phyloP scores from a whole-genome alignment of 2,797 vertebrate species.

The Poeciliopsis turneri region DNA sequence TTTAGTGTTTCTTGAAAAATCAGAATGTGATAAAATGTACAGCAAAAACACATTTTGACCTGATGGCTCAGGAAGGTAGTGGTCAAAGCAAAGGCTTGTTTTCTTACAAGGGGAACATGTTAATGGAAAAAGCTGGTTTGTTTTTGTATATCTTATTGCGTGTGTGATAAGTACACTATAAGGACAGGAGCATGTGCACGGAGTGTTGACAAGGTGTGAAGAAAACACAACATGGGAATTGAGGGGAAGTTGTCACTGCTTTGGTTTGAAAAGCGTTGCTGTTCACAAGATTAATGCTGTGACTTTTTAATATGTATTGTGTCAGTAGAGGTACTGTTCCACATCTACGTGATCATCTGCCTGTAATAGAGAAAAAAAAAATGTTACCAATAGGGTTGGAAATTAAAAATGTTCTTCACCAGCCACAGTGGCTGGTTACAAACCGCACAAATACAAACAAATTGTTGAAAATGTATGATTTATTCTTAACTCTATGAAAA shows the following conservation, averaged over 20 bases:
- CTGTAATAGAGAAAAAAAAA: not conserved
- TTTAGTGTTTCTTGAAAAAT: not conserved
- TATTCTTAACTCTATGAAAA: no score
- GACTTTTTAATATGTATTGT: not conserved
- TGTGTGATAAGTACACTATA: not conserved
- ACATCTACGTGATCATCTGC: not conserved
- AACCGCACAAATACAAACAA: no score
- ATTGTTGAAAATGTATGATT: no score
- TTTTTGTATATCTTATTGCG: not conserved
- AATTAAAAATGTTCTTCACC: no score
- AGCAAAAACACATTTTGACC: not conserved
- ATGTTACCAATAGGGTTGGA: not conserved
- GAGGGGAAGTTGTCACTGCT: not conserved
- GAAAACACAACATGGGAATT: not conserved
- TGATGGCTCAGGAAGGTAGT: not conserved
- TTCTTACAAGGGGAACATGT: not conserved
- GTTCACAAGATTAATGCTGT: not conserved
- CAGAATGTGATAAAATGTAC: not conserved
- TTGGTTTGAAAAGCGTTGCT: not conserved
- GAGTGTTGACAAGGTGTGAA: conserved; percentile 1
- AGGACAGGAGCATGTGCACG: not conserved
- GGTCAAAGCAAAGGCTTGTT: not conserved
- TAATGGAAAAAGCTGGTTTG: not conserved
- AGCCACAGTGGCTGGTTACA: no score
- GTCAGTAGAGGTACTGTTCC: not conserved